Percentiles rank a stretch among this genome's conserved stretches.
These are phyloP conservation scores for Meandrusa payeni DNA, from an alignment of 2,888 invertebrate genomes.

Conservation along the genomic window DNA sequence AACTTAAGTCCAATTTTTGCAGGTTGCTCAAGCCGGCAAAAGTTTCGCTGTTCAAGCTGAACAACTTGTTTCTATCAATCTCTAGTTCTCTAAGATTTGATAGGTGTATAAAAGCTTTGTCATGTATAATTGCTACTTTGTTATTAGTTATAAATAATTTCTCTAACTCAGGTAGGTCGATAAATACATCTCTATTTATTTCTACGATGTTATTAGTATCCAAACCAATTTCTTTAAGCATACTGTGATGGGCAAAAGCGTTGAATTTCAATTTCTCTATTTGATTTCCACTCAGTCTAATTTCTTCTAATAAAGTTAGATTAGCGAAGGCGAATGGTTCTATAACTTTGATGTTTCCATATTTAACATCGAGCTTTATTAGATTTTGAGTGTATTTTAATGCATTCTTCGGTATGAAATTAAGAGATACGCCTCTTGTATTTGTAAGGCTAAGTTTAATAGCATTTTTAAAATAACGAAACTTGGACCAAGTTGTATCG, in stretches of 20 bases:
- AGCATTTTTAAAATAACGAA: constrained; percentile 82
- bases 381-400: constrained; percentile 81
- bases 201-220: constrained; percentile 87
- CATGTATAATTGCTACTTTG: constrained; percentile 90
- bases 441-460: constrained; percentile 84
- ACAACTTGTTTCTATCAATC: constrained; percentile 86
- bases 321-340: constrained; percentile 87
- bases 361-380: constrained; percentile 81
- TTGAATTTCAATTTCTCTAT: constrained; percentile 82
- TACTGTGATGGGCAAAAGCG: constrained; percentile 85
- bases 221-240: constrained; percentile 83
- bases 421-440: constrained; percentile 82
- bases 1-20: constrained; percentile 84
- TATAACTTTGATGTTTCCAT: constrained; percentile 84
- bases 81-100: constrained; percentile 87
- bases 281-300: constrained; percentile 84
- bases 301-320: constrained; percentile 82
- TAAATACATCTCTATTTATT: constrained; percentile 87
- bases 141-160: constrained; percentile 91
- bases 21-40: constrained; percentile 87
- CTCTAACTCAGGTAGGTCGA: constrained; percentile 84
- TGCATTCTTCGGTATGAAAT: constrained; percentile 84
- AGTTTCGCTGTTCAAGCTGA: constrained; percentile 87
- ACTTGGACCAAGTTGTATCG: constrained; percentile 84
- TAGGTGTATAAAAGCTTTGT: constrained; percentile 88